phyloP scores from a whole-genome alignment of 2,113 vertebrate genomes.

The Nipponia nippon region DNA sequence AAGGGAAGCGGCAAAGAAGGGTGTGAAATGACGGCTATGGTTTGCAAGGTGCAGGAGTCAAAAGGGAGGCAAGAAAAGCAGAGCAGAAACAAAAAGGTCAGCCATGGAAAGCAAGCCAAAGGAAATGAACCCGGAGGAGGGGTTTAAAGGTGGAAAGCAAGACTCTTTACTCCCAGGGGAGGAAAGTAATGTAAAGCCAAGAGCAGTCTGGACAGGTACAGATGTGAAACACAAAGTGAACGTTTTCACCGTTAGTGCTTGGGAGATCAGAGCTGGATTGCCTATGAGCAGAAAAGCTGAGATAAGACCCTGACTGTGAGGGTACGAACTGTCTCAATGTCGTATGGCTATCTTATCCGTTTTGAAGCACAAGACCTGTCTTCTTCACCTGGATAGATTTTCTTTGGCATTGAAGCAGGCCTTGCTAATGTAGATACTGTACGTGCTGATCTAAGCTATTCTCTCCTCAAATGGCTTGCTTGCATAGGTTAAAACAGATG shows the following conservation, averaged over 20 bases:
- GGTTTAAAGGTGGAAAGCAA: not conserved
- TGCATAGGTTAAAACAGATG: not conserved
- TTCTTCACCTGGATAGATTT: not conserved
- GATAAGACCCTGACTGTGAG: not conserved
- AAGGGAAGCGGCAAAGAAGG: not conserved
- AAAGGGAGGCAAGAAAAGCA: not conserved
- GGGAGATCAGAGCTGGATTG: not conserved
- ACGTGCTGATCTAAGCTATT: not conserved
- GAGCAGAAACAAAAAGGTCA: not conserved
- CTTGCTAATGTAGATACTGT: not conserved
- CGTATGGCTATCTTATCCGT: accelerated
- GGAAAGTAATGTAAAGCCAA: not conserved
- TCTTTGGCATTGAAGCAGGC: not conserved
- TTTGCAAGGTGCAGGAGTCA: not conserved
- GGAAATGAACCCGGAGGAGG: not conserved
- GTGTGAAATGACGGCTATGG: not conserved
- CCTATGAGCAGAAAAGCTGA: not conserved
- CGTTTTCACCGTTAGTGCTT: not conserved
- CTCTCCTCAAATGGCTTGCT: not conserved
- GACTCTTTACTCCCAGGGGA: not conserved
- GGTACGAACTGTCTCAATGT: not conserved
- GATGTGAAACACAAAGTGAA: not conserved
- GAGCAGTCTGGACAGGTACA: not conserved
- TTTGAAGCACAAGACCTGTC: not conserved
- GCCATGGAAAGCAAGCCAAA: not conserved